Evolutionary conservation across 2,888 invertebrate species (phyloP).

Genomic region (Erebia aethiops): DNA sequence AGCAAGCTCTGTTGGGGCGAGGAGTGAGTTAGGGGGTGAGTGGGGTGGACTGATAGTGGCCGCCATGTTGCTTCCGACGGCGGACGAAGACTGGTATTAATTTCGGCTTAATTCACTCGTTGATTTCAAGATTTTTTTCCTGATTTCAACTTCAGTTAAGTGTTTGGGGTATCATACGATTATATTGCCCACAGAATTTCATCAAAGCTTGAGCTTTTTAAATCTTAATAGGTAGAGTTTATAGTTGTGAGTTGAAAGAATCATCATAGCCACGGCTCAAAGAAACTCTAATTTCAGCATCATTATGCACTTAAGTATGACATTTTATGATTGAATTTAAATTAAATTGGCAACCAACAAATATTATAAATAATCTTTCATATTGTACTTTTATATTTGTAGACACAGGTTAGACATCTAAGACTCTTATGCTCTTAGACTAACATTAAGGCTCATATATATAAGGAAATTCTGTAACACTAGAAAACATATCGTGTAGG

Average conservation of each 20-base stretch:
- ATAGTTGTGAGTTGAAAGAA: background rate
- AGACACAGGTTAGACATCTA: too few species aligned
- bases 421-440: too few species aligned
- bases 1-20: slow-evolving; percentile 63
- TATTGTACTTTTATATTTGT: too few species aligned
- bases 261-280: background rate
- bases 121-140: slow-evolving; percentile 70
- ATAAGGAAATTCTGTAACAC: too few species aligned
- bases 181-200: background rate
- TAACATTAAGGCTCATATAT: too few species aligned
- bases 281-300: background rate
- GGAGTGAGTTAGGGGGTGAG: slow-evolving; percentile 58
- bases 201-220: background rate
- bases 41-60: slow-evolving; percentile 58
- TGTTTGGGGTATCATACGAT: background rate
- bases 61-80: slow-evolving; percentile 77
- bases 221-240: background rate
- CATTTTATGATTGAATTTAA: too few species aligned
- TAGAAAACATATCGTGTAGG: too few species aligned
- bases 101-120: slow-evolving; percentile 75
- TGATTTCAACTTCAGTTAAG: slow-evolving; percentile 38
- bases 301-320: too few species aligned
- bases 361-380: too few species aligned
- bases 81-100: slow-evolving; percentile 78
- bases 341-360: too few species aligned